phyloP scores from a whole-genome alignment of 2,113 vertebrate species.

The Cnemophilus loriae region DNA sequence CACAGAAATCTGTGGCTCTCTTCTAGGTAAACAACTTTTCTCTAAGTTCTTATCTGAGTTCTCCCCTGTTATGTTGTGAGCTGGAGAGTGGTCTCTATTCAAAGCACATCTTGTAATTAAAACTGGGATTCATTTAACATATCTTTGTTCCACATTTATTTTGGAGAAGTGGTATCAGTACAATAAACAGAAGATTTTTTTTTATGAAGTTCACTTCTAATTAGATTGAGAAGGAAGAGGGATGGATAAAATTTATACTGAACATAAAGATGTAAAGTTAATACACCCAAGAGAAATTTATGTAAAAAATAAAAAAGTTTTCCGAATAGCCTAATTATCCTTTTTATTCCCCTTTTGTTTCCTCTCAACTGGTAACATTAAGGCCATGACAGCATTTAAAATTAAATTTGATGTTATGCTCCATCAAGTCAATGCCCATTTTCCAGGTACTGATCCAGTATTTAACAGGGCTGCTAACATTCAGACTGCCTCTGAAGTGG shows the following conservation, averaged over 20 bases:
- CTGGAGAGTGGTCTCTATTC: not conserved
- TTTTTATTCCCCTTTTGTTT: not conserved
- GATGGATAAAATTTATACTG: not conserved
- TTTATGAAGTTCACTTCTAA: not conserved
- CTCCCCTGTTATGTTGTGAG: not conserved
- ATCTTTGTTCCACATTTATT: not conserved
- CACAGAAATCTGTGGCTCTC: not conserved
- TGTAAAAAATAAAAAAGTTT: not conserved
- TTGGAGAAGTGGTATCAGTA: not conserved
- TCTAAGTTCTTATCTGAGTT: not conserved
- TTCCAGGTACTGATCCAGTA: not conserved
- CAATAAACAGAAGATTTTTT: not conserved
- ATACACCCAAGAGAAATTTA: not conserved
- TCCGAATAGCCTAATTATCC: not conserved
- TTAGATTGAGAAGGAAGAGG: not conserved
- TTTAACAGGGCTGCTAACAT: not conserved
- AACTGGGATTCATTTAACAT: not conserved
- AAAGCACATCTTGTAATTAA: not conserved
- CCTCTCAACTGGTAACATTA: not conserved
- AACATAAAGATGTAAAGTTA: not conserved
- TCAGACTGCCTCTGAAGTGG: not conserved
- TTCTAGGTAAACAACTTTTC: not conserved
- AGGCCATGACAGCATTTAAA: not conserved
- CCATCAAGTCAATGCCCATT: not conserved
- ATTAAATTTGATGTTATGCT: not conserved